These are phyloP conservation scores for Leucoraja ocellata DNA, from an alignment of 2,797 vertebrate species.

Conservation along the genomic window DNA sequence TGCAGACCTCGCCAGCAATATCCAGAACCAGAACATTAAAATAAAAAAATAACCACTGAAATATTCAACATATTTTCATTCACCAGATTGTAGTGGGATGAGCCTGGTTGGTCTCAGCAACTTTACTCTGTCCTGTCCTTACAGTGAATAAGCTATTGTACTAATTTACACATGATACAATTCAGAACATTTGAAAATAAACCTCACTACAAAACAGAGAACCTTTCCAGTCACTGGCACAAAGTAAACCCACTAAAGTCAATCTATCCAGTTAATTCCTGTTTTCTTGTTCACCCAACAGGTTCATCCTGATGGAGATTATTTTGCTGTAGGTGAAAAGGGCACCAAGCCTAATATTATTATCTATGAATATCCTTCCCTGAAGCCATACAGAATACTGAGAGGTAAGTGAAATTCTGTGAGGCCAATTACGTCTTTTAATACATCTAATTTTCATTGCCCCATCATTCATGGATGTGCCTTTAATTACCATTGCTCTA, in stretches of 20 bases:
- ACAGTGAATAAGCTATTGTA: neutral
- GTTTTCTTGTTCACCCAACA: conserved; percentile 49
- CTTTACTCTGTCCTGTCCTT: neutral
- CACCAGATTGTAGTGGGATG: neutral
- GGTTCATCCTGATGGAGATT: conserved; percentile 68
- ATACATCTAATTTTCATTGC: neutral
- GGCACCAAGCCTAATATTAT: conserved; percentile 73
- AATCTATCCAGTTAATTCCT: neutral
- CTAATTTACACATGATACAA: neutral
- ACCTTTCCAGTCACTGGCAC: neutral
- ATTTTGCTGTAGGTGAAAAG: conserved; percentile 82
- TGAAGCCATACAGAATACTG: conserved; percentile 71
- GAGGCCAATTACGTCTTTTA: neutral
- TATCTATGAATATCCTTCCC: conserved; percentile 76
- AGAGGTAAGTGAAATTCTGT: conserved; percentile 59
- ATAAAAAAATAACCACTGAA: neutral
- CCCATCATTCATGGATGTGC: neutral
- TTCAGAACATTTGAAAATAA: neutral
- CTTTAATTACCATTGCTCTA: neutral
- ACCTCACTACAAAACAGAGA: neutral
- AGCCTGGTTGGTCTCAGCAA: neutral
- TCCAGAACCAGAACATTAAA: too few species aligned
- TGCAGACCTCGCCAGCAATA: too few species aligned
- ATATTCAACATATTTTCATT: neutral
- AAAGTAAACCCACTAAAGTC: too few species aligned